phyloP scores from a whole-genome alignment of 2,113 vertebrate species.

The Melanocharis versteri region DNA sequence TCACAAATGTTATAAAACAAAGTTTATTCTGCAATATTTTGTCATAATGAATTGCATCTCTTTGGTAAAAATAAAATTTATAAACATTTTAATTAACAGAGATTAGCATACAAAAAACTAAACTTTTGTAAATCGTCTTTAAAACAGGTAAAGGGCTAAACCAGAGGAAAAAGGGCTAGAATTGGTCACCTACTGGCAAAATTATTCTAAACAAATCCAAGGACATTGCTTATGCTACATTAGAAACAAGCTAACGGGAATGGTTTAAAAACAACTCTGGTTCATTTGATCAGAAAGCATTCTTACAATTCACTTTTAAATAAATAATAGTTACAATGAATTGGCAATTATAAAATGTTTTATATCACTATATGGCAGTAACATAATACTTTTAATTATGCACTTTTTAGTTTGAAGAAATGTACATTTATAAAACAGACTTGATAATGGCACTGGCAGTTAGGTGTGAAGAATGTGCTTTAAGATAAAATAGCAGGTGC shows the following conservation, averaged over 20 bases:
- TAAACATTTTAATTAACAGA: slow-evolving; percentile 99
- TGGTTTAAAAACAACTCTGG: slow-evolving; percentile 61
- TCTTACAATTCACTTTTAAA: slow-evolving; percentile 77
- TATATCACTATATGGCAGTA: slow-evolving; percentile 77
- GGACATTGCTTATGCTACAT: slow-evolving; percentile 69
- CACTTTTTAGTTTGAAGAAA: slow-evolving; percentile 75
- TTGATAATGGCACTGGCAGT: slow-evolving; percentile 82
- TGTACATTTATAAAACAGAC: slow-evolving; percentile 72
- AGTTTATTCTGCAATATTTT: slow-evolving; percentile 98
- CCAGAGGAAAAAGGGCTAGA: slow-evolving; percentile 64
- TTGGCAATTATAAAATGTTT: slow-evolving; percentile 81
- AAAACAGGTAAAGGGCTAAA: slow-evolving; percentile 69
- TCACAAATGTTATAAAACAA: slow-evolving; percentile 87
- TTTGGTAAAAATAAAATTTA: slow-evolving; percentile 99
- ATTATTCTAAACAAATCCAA: slow-evolving; percentile 69
- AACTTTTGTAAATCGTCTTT: slow-evolving; percentile 82
- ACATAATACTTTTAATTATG: slow-evolving; percentile 81
- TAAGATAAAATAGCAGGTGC: slow-evolving; percentile 73
- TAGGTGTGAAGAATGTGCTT: slow-evolving; percentile 75
- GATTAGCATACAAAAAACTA: slow-evolving; percentile 99
- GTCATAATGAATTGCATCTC: slow-evolving; percentile 99
- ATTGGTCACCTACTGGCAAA: slow-evolving; percentile 72
- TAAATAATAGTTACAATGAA: slow-evolving; percentile 82
- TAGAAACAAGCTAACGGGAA: slow-evolving; percentile 64
- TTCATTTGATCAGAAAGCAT: slow-evolving; percentile 74